Conservation (phyloP, 2,888 invertebrate genomes). For the Oegoconia quadripuncta region DNA sequence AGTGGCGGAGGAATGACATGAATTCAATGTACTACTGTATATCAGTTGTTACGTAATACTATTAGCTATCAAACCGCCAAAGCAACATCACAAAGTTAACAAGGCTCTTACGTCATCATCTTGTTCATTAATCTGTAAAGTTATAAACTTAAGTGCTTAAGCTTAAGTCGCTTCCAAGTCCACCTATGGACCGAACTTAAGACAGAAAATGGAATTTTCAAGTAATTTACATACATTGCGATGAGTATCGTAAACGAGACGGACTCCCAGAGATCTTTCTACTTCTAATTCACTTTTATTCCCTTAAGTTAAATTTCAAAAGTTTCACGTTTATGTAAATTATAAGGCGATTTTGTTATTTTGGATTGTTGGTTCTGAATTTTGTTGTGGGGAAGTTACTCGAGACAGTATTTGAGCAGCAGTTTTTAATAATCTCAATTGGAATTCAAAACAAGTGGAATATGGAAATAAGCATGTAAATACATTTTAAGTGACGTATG, state of each 20-base stretch:
- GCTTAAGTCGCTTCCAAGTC: slow-evolving; percentile 2
- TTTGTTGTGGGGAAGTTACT: background rate
- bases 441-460: no score
- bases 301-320: slow-evolving; percentile 28
- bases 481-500: no score
- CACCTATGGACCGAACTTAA: slow-evolving; percentile 2
- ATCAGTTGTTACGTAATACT: no score
- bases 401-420: background rate
- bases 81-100: no score
- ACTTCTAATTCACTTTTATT: slow-evolving; percentile 25
- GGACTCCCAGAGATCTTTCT: slow-evolving; percentile 19
- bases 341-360: slow-evolving; percentile 24
- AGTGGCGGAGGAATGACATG: no score
- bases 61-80: no score
- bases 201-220: slow-evolving; percentile 30
- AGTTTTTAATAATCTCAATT: no score
- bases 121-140: no score
- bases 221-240: slow-evolving; percentile 37
- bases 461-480: no score
- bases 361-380: slow-evolving; percentile 10
- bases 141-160: background rate
- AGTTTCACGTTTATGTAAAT: slow-evolving; percentile 30
- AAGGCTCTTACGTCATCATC: no score
- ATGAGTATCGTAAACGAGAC: slow-evolving; percentile 26
- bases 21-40: no score